A percentile compares a stretch with the other conserved stretches of the same genome.
Evolutionary conservation across 2,888 invertebrate species (phyloP).

Genomic region (Anoplius nigerrimus): DNA sequence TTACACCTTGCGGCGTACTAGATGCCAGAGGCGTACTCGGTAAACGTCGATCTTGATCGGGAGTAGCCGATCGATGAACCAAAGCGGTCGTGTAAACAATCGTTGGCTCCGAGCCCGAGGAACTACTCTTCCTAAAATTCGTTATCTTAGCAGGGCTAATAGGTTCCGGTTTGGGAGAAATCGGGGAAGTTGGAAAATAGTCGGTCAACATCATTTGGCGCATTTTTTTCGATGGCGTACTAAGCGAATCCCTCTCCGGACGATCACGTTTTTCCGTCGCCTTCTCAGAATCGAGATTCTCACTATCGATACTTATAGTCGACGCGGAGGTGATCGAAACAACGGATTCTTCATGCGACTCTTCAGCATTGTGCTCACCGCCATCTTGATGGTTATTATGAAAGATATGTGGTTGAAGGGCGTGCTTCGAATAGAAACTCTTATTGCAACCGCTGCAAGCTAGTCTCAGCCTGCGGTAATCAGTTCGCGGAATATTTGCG

Average conservation of each 20-base stretch:
- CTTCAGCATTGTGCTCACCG: background rate
- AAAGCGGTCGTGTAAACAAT: too few relatives aligned
- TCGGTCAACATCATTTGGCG: constrained; percentile 42
- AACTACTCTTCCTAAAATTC: too few relatives aligned
- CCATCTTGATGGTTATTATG: constrained; percentile 24
- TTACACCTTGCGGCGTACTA: background rate
- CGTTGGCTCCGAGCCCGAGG: too few relatives aligned
- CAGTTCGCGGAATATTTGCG: background rate
- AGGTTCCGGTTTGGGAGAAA: background rate
- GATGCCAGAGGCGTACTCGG: background rate
- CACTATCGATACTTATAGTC: background rate
- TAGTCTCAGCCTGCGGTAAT: too few relatives aligned
- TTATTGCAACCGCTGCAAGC: constrained; percentile 37
- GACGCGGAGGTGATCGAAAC: too few relatives aligned
- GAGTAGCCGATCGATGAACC: background rate
- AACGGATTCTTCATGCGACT: background rate
- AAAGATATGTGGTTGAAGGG: constrained; percentile 45
- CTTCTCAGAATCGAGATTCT: background rate
- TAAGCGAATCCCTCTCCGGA: background rate
- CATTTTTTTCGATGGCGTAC: constrained; percentile 21
- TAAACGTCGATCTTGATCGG: background rate
- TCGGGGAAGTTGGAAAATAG: constrained; percentile 20
- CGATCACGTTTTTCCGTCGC: background rate
- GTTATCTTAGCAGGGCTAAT: background rate
- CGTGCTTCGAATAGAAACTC: background rate